Evolutionary conservation across 1,140 invertebrate genomes (phyloP).

Genomic region (Aricia agestis): DNA sequence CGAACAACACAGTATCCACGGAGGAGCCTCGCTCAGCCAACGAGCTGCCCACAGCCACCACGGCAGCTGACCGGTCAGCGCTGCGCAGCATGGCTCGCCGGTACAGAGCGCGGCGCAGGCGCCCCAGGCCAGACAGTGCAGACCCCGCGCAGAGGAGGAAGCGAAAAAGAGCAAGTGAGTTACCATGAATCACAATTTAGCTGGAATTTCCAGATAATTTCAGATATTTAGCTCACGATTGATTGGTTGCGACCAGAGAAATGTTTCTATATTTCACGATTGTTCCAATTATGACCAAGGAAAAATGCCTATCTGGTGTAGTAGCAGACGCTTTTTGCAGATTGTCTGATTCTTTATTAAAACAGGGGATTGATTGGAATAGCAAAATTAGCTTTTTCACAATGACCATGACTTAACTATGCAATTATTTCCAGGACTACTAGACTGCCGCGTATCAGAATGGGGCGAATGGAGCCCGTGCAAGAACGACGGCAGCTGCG

Average conservation of each 20-base stretch:
- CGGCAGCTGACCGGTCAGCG: slow-evolving; percentile 83
- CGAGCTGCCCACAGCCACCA: slow-evolving; percentile 75
- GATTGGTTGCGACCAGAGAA: too few species aligned
- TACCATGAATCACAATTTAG: not conserved
- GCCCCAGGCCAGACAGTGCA: slow-evolving; percentile 63
- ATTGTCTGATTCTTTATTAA: too few species aligned
- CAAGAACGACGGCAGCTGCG: slow-evolving; percentile 87
- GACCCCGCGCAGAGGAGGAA: slow-evolving; percentile 65
- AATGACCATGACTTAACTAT: not conserved
- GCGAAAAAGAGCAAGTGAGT: slow-evolving; percentile 68
- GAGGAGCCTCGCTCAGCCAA: slow-evolving; percentile 71
- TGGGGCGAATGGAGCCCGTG: slow-evolving; percentile 92
- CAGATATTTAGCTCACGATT: too few species aligned
- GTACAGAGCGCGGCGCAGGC: slow-evolving; percentile 75
- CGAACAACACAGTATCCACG: slow-evolving; percentile 57
- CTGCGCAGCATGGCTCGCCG: slow-evolving; percentile 84
- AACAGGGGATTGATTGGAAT: too few species aligned
- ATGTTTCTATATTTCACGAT: too few species aligned
- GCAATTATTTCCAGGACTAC: slow-evolving; percentile 40
- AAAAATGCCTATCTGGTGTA: too few species aligned
- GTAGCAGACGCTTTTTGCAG: too few species aligned
- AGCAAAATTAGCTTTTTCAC: too few species aligned
- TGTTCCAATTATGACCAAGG: too few species aligned
- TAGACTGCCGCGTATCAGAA: slow-evolving; percentile 89
- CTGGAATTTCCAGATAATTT: too few species aligned